These are phyloP conservation scores for Noctilio leporinus DNA, from an alignment of 2,113 vertebrate species.

Conservation along the genomic window DNA sequence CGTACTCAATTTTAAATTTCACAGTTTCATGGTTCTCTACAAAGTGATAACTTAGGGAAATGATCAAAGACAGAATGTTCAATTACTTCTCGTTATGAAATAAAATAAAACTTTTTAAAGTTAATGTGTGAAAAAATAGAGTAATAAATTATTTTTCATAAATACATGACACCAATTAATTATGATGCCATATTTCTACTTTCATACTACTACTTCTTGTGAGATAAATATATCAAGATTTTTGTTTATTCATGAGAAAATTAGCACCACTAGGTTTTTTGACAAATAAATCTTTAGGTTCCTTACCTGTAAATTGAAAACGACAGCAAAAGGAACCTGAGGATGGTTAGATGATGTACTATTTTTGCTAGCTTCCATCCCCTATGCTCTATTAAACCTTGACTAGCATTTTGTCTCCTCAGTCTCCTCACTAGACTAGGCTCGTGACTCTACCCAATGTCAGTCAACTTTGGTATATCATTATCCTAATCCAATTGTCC, in stretches of 20 bases:
- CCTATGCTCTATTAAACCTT: neutral
- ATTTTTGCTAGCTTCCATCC: neutral
- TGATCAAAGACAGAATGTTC: constrained; percentile 47
- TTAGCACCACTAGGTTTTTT: neutral
- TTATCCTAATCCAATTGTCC: neutral
- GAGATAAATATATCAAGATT: neutral
- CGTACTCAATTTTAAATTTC: constrained; percentile 12
- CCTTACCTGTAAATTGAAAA: neutral
- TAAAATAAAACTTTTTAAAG: constrained; percentile 47
- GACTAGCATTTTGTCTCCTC: neutral
- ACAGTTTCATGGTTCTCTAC: constrained; percentile 31
- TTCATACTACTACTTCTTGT: constrained; percentile 18
- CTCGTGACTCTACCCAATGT: neutral
- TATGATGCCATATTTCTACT: neutral
- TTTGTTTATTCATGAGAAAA: neutral
- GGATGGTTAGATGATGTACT: neutral
- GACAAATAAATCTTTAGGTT: neutral
- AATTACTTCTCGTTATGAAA: constrained; percentile 28
- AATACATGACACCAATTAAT: neutral
- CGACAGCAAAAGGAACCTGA: neutral
- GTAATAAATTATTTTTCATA: neutral
- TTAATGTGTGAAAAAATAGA: neutral
- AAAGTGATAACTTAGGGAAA: constrained; percentile 17
- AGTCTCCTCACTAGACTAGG: neutral
- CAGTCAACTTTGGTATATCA: neutral